Percentiles rank a stretch among this genome's conserved stretches.
These are phyloP conservation scores for Globia sparganii DNA, from an alignment of 2,888 invertebrate genomes.

Conservation along the genomic window DNA sequence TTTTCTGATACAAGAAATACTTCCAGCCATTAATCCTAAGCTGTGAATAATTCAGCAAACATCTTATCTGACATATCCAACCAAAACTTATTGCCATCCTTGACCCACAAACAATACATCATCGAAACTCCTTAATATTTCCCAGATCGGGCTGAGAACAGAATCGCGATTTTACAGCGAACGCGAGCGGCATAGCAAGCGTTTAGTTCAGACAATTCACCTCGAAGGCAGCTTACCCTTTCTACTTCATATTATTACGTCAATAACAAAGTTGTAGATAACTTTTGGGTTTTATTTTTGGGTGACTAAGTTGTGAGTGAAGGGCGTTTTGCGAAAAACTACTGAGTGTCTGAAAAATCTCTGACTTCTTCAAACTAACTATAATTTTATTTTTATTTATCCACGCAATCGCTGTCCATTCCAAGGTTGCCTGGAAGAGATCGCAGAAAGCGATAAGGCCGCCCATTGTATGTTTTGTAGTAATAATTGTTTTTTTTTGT, in stretches of 20 bases:
- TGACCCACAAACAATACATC: constrained; percentile 34
- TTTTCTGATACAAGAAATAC: constrained; percentile 26
- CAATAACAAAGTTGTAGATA: constrained; percentile 73
- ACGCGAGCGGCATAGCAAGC: constrained; percentile 47
- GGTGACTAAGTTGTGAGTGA: constrained; percentile 39
- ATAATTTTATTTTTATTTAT: no score
- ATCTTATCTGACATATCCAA: constrained; percentile 8
- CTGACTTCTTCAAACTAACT: not conserved
- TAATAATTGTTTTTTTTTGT: no score
- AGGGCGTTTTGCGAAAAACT: not conserved
- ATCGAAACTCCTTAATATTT: constrained; percentile 16
- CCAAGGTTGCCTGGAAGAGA: no score
- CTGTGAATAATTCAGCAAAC: constrained; percentile 8
- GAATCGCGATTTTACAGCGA: constrained; percentile 23
- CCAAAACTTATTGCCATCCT: constrained; percentile 17
- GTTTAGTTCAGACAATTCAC: constrained; percentile 58
- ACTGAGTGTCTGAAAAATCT: not conserved
- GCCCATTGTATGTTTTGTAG: no score
- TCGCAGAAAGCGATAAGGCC: no score
- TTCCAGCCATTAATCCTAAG: constrained; percentile 10
- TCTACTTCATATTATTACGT: constrained; percentile 70
- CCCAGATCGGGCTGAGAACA: constrained; percentile 22
- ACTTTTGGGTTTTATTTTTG: constrained; percentile 56
- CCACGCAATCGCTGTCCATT: no score
- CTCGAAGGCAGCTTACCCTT: constrained; percentile 44